Percentiles rank a stretch among this genome's conserved stretches.
Conservation (phyloP, 2,113 vertebrate genomes). For the Sialia sialis region DNA sequence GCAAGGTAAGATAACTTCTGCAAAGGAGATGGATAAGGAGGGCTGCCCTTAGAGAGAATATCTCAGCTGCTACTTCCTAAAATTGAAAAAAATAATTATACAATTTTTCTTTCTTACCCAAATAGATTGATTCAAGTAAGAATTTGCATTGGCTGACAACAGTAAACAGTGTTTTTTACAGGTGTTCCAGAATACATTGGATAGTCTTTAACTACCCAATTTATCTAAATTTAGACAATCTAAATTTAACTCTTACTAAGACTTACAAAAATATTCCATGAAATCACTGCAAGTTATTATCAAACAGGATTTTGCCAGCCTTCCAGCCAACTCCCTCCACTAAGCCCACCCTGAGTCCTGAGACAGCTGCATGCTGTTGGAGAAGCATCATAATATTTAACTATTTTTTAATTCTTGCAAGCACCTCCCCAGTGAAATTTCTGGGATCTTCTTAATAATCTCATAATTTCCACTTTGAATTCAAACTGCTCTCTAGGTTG, state of each 20-base stretch:
- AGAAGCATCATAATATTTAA: not conserved
- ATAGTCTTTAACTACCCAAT: not conserved
- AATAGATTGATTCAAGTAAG: not conserved
- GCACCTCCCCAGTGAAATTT: not conserved
- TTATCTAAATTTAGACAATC: too few relatives aligned
- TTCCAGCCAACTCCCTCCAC: not conserved
- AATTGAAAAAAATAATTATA: not conserved
- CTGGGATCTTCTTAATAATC: not conserved
- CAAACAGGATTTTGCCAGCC: not conserved
- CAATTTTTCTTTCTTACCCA: not conserved
- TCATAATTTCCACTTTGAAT: not conserved
- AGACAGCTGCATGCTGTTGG: not conserved
- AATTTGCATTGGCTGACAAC: not conserved
- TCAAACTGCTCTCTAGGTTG: not conserved
- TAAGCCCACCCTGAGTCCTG: not conserved
- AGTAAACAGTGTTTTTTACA: not conserved
- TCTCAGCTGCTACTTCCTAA: not conserved
- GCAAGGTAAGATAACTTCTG: not conserved
- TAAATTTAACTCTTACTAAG: not conserved
- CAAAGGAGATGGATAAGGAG: not conserved
- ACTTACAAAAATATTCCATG: not conserved
- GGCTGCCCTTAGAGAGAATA: not conserved
- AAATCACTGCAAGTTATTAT: not conserved
- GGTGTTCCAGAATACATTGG: not conserved
- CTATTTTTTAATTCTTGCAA: not conserved